Evolutionary conservation across 2,888 invertebrate genomes (phyloP).

Genomic region (Saturnia japonica): DNA sequence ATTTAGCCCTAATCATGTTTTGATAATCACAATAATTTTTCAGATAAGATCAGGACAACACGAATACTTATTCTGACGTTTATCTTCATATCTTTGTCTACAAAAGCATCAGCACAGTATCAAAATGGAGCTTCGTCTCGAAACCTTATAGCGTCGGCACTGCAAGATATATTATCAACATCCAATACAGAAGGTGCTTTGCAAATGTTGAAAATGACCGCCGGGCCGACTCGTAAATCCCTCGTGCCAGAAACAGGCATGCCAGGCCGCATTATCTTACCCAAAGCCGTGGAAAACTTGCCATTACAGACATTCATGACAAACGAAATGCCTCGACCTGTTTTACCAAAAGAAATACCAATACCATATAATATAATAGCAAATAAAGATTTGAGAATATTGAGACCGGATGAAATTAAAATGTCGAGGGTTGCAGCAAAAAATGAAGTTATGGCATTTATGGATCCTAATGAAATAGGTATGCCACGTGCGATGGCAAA

Average conservation of each 20-base stretch:
- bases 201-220: slow-evolving; percentile 32
- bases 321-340: slow-evolving; percentile 15
- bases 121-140: slow-evolving; percentile 28
- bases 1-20: no score
- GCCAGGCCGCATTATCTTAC: not conserved
- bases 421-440: slow-evolving; percentile 9
- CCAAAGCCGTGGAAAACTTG: slow-evolving; percentile 20
- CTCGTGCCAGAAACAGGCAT: slow-evolving; percentile 25
- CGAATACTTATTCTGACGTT: not conserved
- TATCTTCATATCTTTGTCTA: not conserved
- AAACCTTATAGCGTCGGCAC: slow-evolving; percentile 30
- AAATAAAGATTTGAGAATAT: not conserved
- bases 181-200: slow-evolving; percentile 39
- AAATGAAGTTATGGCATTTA: slow-evolving; percentile 10
- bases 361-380: slow-evolving; percentile 1
- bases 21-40: slow-evolving; percentile 22
- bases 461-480: not conserved
- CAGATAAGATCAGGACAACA: slow-evolving; percentile 26
- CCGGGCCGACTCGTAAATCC: slow-evolving; percentile 14
- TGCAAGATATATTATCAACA: slow-evolving; percentile 47
- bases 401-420: not conserved
- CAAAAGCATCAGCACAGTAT: slow-evolving; percentile 21
- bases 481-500: slow-evolving; percentile 12
- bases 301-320: slow-evolving; percentile 19
- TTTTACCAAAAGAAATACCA: slow-evolving; percentile 12